Conservation (phyloP, 2,797 vertebrate species). For the Sebastes paucispinis region DNA sequence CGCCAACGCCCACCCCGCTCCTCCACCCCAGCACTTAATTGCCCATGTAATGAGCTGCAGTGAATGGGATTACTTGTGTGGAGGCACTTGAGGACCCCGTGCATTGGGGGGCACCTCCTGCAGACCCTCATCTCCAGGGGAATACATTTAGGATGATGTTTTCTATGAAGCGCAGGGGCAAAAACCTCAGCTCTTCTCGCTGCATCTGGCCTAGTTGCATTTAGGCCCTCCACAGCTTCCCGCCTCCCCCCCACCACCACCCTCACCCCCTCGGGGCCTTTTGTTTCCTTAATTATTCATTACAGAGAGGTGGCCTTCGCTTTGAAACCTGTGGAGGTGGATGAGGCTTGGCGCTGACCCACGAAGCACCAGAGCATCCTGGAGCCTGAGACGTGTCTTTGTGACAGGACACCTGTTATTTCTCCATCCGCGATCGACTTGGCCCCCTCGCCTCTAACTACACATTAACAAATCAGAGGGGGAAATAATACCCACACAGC, state of each 20-base stretch:
- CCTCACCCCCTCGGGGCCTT: conserved; percentile 61
- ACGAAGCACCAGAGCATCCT: conserved; percentile 74
- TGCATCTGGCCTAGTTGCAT: conserved; percentile 79
- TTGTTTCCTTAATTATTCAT: conserved; percentile 83
- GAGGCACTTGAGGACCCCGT: conserved; percentile 83
- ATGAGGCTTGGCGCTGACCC: conserved; percentile 78
- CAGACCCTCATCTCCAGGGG: conserved; percentile 81
- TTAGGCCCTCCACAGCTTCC: conserved; percentile 55
- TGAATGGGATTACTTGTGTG: conserved; percentile 88
- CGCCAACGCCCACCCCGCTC: conserved; percentile 47
- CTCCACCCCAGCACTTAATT: conserved; percentile 88
- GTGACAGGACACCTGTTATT: conserved; percentile 83
- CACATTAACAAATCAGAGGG: conserved; percentile 46
- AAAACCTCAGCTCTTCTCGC: conserved; percentile 74
- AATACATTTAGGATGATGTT: conserved; percentile 81
- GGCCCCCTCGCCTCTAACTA: conserved; percentile 21
- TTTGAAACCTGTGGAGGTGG: conserved; percentile 84
- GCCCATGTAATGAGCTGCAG: conserved; percentile 87
- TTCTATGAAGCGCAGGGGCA: conserved; percentile 77
- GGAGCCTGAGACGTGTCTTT: conserved; percentile 79
- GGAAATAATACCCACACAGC: conserved; percentile 17
- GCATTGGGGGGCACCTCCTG: conserved; percentile 83
- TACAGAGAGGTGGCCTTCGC: conserved; percentile 79
- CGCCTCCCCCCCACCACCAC: conserved; percentile 10
- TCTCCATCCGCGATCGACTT: conserved; percentile 52